These are phyloP conservation scores for Catharus bicknelli DNA, from an alignment of 2,113 vertebrate species.

Conservation along the genomic window DNA sequence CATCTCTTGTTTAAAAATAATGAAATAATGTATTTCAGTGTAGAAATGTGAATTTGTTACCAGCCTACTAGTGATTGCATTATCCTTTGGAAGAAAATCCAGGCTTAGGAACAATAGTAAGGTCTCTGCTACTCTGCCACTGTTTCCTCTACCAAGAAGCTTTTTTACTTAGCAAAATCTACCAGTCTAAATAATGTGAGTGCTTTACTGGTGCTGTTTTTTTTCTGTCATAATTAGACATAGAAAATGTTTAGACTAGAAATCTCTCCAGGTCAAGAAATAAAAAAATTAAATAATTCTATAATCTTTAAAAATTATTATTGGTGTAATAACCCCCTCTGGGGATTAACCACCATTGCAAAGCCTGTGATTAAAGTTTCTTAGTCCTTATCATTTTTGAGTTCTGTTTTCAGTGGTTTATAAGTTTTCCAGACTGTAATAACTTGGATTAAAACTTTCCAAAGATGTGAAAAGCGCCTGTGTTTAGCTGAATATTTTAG, in stretches of 20 bases:
- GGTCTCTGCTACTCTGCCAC: background rate
- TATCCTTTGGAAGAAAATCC: background rate
- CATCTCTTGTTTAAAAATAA: background rate
- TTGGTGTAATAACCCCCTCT: slow-evolving; percentile 18
- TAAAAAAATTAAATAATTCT: slow-evolving; percentile 28
- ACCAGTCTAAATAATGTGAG: background rate
- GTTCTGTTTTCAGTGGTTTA: slow-evolving; percentile 27
- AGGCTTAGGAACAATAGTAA: background rate
- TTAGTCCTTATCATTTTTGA: slow-evolving; percentile 25
- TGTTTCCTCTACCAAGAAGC: background rate
- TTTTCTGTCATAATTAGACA: slow-evolving; percentile 1
- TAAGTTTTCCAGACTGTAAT: slow-evolving; percentile 24
- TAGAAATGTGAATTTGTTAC: background rate
- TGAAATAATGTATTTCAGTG: background rate
- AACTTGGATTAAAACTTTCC: slow-evolving; percentile 47
- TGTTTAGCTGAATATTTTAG: slow-evolving; percentile 38
- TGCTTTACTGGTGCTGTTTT: background rate
- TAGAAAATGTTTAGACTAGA: slow-evolving; percentile 19
- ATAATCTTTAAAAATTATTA: slow-evolving; percentile 30
- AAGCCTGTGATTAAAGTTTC: slow-evolving; percentile 34
- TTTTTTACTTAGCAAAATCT: background rate
- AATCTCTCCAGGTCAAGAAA: slow-evolving; percentile 8
- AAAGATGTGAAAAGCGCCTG: background rate
- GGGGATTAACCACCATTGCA: slow-evolving; percentile 10
- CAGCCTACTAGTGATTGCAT: background rate